Conservation (phyloP, 2,113 vertebrate species). For the Sylvietta virens region DNA sequence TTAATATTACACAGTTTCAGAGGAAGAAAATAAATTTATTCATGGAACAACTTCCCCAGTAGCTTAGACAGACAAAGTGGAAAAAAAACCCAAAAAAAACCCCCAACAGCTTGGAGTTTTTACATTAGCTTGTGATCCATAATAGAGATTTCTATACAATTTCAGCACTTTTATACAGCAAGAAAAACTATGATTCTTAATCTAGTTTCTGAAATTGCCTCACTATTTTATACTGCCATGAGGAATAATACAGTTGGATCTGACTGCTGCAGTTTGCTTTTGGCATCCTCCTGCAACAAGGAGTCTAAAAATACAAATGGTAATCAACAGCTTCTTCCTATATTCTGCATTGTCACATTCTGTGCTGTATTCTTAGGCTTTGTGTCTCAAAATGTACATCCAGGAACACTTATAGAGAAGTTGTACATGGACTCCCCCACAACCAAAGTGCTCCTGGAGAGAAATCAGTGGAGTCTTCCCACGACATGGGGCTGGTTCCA, state of each 20-base stretch:
- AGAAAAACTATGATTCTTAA: slow-evolving; percentile 28
- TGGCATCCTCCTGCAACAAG: background rate
- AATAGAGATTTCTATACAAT: background rate
- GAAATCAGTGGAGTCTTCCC: background rate
- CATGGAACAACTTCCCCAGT: slow-evolving; percentile 11
- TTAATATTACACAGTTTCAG: slow-evolving; percentile 55
- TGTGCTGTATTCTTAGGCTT: slow-evolving; percentile 22
- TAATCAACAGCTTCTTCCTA: background rate
- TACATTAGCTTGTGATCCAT: background rate
- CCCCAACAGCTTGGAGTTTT: slow-evolving; percentile 4
- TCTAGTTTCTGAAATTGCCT: slow-evolving; percentile 5
- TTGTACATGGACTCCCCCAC: background rate
- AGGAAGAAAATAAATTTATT: slow-evolving; percentile 58
- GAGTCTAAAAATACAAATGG: slow-evolving; percentile 22
- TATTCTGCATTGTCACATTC: background rate
- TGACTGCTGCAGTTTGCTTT: background rate
- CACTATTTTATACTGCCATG: background rate
- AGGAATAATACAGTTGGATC: background rate
- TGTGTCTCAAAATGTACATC: background rate
- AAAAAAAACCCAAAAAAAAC: background rate
- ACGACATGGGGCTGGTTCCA: background rate
- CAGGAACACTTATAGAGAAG: background rate
- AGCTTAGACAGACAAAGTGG: slow-evolving; percentile 35
- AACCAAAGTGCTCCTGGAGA: background rate
- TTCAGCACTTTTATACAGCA: slow-evolving; percentile 10